Evolutionary conservation across 2,113 vertebrate species (phyloP), one percentile per base, ranked within the genome.

Genomic region (Rana temporaria): DNA sequence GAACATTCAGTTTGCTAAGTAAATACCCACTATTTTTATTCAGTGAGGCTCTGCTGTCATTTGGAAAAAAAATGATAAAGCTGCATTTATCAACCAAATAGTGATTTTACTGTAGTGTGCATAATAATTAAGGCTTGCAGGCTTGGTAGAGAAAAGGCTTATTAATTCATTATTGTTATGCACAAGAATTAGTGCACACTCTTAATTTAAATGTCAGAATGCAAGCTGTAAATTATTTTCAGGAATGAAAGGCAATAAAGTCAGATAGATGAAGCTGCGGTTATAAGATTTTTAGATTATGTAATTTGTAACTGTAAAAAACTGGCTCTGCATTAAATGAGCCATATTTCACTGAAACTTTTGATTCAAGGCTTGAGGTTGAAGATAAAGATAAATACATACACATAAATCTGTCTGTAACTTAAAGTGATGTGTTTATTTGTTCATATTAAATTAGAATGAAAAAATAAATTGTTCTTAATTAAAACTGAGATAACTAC

Each of bases 341-440:
- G 78, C 73, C 76, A 62, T 86, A 83, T 83, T 79, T 85, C 81
- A 80, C 78, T 81, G 65, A 69, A 80, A 86, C 26, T 82, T 82
- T 82, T 82, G 71, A 82, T 82, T 75, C 81, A 82, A 55, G 26
- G 72, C 24, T 68, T 30, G 20, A 68, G 56, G n/a, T 76, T 22
- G 56, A 57, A 67, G 71, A 26, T 74, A 57, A 57, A 66, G 59
- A 82, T 75, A 82, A 68, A 75, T 66, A 82, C 15, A 67, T 12
- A 38, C 56, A 80, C 62, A 52, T 70, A 75, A 62, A 62, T 62
- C 26, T 74, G 71, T 74, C 71, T 26, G 63, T 26, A 63, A 26
- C 34, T 76, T 76, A 76, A 64, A 76, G 71, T 38, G 72, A 12
- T 42, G 42, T 16, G 4, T 48, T 48, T 48, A 48, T 48, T 48